Conservation (phyloP, 2,797 vertebrate species). For the Parauchenoglanis punctatus region DNA sequence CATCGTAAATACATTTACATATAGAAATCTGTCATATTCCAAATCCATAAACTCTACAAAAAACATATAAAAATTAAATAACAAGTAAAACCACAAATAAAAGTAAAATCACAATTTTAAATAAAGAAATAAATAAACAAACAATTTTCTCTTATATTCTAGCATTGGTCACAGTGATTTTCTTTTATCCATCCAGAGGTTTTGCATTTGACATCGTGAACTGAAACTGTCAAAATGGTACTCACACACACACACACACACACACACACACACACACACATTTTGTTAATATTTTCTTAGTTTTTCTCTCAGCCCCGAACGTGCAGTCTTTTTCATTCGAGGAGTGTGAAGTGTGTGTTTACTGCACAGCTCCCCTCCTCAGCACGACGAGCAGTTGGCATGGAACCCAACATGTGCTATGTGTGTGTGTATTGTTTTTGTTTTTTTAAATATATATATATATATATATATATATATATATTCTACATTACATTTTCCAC, state of each 20-base stretch:
- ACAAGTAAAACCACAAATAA: constrained; percentile 66
- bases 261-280: constrained; percentile 10
- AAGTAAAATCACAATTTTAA: constrained; percentile 64
- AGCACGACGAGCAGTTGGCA: constrained; percentile 86
- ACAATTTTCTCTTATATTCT: constrained; percentile 66
- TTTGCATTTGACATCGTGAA: constrained; percentile 75
- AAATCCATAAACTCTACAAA: constrained; percentile 71
- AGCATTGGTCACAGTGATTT: constrained; percentile 96
- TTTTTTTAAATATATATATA: constrained; percentile 46
- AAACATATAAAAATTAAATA: constrained; percentile 69
- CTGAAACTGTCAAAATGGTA: constrained; percentile 68
- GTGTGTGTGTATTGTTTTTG: not conserved
- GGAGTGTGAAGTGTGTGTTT: constrained; percentile 51
- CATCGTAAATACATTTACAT: constrained; percentile 83
- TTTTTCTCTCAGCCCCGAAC: not conserved
- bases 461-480: constrained; percentile 58
- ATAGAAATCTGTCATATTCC: constrained; percentile 79
- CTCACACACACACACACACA: constrained; percentile 66
- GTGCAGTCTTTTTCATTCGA: not conserved
- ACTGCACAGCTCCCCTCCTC: constrained; percentile 49
- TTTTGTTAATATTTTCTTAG: constrained; percentile 63
- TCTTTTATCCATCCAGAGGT: constrained; percentile 74
- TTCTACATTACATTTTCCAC: constrained; percentile 65
- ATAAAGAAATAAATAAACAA: constrained; percentile 57
- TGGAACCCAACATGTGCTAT: constrained; percentile 78